Evolutionary conservation across 2,113 vertebrate species (phyloP), one percentile per base, ranked within the genome.

Genomic region (Zingel zingel): DNA sequence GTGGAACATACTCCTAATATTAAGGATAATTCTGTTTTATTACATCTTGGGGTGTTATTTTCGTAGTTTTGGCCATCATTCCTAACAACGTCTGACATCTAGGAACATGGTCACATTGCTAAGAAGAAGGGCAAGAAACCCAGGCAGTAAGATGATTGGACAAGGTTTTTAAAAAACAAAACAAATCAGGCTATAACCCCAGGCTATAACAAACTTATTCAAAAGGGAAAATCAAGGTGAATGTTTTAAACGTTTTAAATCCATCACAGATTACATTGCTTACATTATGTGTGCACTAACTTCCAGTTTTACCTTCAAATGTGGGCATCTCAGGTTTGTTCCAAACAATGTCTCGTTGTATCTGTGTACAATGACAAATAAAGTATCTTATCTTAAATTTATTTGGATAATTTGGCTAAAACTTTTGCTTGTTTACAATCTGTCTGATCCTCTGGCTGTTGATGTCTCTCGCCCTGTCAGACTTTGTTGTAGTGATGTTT

Each of bases 11-110:
- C 8, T 45, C 14, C 10, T 3, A 2, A 23, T 36, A 39, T 58
- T 58, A 71, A 66, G 14, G 16, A 66, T 65, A 4, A 57, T 63
- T 62, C 5, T 12, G 8, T 27, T 71, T 76, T 76, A 33, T 75
- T 61, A 16, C 11, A 65, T 70, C 2, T 19, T n/a, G 16, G 16
- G 33, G 8, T 45, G 23, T 66, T 65, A 15, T 75, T 48, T 27
- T 53, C 19, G 3, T 30, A 48, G 27, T 43, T 54, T 45, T 50
- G 9, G 5, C 3, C 18, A 63, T 56, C 6, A 51, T 67, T 82
- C 39, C 59, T 63, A 6, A 56, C 6, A 25, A 21, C 25, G 14
- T 77, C 18, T 36, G 10, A 79, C 36, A 19, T 61, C n/a, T 23
- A 25, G 25, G 21, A 36, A 14, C n/a, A 68, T 3, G 10, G 9